A percentile compares a stretch with the other conserved stretches of the same genome.
phyloP scores from a whole-genome alignment of 2,113 vertebrate genomes.

The Otocyon megalotis region DNA sequence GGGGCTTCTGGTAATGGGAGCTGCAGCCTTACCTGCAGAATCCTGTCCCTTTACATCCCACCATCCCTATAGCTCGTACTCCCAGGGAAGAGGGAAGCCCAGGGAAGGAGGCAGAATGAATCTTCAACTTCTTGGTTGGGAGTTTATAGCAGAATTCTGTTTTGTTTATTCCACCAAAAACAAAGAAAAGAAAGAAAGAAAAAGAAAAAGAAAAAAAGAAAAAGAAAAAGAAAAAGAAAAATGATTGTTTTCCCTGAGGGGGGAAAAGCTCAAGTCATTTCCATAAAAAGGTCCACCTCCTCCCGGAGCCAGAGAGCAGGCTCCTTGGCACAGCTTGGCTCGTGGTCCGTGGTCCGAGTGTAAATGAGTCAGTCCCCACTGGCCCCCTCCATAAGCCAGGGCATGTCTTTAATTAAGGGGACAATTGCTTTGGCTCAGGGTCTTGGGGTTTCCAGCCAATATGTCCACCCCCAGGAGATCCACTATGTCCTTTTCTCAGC shows the following conservation, averaged over 20 bases:
- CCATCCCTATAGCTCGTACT: background rate
- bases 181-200: background rate
- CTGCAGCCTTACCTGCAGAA: background rate
- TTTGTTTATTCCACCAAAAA: slow-evolving; percentile 6
- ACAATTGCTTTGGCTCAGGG: slow-evolving; percentile 74
- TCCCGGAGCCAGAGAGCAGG: slow-evolving; percentile 10
- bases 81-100: background rate
- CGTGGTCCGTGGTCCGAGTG: background rate
- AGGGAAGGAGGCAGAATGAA: background rate
- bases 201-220: background rate
- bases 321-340: slow-evolving; percentile 16
- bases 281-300: background rate
- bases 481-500: background rate
- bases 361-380: slow-evolving; percentile 64
- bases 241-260: background rate
- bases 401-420: slow-evolving; percentile 78
- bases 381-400: background rate
- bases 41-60: background rate
- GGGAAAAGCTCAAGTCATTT: slow-evolving; percentile 25
- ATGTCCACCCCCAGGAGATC: slow-evolving; percentile 43
- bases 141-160: slow-evolving; percentile 23
- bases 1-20: background rate
- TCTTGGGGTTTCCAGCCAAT: slow-evolving; percentile 36
- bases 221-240: background rate
- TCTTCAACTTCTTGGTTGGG: background rate